These are phyloP conservation scores for Adelognathus sp. DNA, from an alignment of 2,888 invertebrate species.

Conservation along the genomic window DNA sequence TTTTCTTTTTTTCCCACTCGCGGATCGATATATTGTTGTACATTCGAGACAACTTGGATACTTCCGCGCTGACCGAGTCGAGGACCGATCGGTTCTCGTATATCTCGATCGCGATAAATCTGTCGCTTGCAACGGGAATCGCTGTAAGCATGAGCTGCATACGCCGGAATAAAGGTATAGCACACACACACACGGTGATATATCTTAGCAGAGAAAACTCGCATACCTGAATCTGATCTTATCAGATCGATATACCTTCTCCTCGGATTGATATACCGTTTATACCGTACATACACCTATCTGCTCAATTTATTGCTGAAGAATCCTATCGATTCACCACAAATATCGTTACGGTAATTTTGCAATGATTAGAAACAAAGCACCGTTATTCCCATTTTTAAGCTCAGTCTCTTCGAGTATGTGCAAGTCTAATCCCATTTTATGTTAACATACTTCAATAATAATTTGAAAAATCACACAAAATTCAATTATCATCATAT, in stretches of 20 bases:
- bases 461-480: too few relatives aligned
- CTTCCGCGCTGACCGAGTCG: conserved; percentile 44
- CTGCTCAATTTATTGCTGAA: conserved; percentile 10
- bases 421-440: too few relatives aligned
- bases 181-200: conserved; percentile 21
- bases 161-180: conserved; percentile 16
- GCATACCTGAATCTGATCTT: conserved; percentile 49
- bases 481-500: too few relatives aligned
- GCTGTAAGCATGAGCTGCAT: conserved; percentile 10
- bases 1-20: conserved; percentile 1
- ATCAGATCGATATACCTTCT: conserved; percentile 48
- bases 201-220: conserved; percentile 31
- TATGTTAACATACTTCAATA: too few relatives aligned
- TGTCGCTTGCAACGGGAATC: conserved; percentile 38
- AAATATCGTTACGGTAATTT: background rate
- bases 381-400: too few relatives aligned
- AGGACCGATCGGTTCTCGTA: conserved; percentile 23
- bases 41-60: conserved; percentile 33
- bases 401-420: too few relatives aligned
- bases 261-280: conserved; percentile 49
- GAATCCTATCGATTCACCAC: background rate
- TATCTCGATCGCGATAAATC: conserved; percentile 55
- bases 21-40: conserved; percentile 43
- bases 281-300: background rate
- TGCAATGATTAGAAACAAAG: background rate